Conservation (phyloP, 2,113 vertebrate genomes). For the Dendrocopos noguchii region DNA sequence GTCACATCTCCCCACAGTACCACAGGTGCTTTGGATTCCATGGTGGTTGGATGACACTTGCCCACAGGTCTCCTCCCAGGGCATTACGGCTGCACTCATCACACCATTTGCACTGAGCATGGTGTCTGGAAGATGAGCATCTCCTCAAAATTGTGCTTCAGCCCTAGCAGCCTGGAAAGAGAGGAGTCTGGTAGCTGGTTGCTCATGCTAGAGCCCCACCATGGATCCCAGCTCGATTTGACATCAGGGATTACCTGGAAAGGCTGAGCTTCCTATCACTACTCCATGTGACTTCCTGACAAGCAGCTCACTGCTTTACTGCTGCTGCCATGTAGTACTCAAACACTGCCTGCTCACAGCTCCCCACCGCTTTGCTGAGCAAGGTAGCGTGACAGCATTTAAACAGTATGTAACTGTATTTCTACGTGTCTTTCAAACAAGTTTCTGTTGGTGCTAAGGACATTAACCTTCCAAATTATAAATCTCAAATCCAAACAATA, state of each 20-base stretch:
- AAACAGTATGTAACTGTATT: neutral
- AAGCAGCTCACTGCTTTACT: neutral
- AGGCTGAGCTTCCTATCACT: neutral
- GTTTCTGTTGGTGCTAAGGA: neutral
- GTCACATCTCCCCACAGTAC: accelerated
- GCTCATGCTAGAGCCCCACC: accelerated
- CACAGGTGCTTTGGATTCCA: accelerated
- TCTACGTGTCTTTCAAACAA: neutral
- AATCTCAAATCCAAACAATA: neutral
- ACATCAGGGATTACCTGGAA: neutral
- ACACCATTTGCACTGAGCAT: neutral
- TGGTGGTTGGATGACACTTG: neutral
- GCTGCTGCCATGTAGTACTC: neutral
- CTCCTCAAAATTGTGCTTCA: neutral
- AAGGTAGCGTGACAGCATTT: neutral
- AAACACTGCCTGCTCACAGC: neutral
- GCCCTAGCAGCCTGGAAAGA: accelerated
- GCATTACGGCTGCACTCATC: accelerated
- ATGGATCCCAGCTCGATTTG: neutral
- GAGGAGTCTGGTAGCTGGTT: neutral
- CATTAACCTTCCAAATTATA: neutral
- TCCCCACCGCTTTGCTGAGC: neutral
- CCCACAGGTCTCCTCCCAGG: neutral
- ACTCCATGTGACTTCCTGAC: neutral
- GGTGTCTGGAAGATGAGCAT: no score